These are phyloP conservation scores for Noturus placidus DNA, from an alignment of 2,113 vertebrate genomes.

Conservation along the genomic window DNA sequence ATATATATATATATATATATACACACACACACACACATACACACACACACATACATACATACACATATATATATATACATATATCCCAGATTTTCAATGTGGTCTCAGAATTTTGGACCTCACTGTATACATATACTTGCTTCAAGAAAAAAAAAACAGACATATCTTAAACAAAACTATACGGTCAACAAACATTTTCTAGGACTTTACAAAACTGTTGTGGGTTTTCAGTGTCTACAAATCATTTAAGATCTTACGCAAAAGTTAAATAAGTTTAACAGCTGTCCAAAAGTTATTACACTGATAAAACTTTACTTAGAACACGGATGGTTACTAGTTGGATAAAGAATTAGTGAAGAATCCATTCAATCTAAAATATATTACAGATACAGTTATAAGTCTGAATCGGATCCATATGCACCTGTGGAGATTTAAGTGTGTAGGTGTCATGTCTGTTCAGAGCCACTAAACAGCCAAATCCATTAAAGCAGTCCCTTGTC, in stretches of 20 bases:
- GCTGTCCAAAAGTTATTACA: background rate
- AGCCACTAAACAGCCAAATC: slow-evolving; percentile 33
- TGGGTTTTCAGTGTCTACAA: background rate
- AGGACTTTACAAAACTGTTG: background rate
- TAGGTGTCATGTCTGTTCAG: slow-evolving; percentile 33
- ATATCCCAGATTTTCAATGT: background rate
- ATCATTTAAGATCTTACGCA: background rate
- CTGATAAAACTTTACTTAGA: background rate
- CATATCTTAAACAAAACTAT: background rate
- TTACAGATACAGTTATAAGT: background rate
- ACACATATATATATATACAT: too few species aligned
- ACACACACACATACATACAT: too few species aligned
- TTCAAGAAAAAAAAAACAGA: background rate
- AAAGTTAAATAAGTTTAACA: background rate
- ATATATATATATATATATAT: too few species aligned
- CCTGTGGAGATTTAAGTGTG: slow-evolving; percentile 18
- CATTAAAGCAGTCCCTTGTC: slow-evolving; percentile 40
- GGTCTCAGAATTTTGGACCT: background rate
- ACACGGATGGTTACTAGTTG: background rate
- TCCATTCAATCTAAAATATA: background rate
- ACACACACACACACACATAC: too few species aligned
- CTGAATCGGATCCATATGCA: background rate
- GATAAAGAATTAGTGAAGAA: background rate
- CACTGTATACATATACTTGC: background rate
- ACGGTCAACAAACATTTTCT: background rate